Conservation (phyloP, 1,140 invertebrate genomes). For the Calephelis virginiensis region DNA sequence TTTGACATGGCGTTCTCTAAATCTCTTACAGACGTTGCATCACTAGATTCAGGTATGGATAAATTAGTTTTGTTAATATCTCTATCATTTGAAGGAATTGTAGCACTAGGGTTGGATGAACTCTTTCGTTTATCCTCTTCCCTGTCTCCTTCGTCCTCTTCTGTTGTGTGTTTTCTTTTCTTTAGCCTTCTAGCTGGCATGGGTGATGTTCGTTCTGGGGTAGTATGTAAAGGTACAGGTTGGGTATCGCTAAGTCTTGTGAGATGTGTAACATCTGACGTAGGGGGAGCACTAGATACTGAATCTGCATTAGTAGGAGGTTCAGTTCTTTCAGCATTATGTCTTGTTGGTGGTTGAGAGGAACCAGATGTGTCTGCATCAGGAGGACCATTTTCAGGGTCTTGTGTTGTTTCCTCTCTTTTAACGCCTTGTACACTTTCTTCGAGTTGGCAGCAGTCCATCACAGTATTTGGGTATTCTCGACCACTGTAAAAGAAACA, state of each 20-base stretch:
- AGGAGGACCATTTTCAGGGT: conserved; percentile 91
- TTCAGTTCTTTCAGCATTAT: conserved; percentile 60
- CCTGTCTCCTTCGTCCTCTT: conserved; percentile 65
- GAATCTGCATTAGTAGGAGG: conserved; percentile 54
- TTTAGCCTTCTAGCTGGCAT: conserved; percentile 73
- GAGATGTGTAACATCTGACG: conserved; percentile 66
- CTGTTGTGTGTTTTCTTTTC: conserved; percentile 70
- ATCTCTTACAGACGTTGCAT: conserved; percentile 89
- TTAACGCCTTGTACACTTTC: conserved; percentile 88
- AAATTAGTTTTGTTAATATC: conserved; percentile 66
- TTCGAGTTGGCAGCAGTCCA: conserved; percentile 95
- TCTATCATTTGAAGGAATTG: conserved; percentile 61
- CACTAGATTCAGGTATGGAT: conserved; percentile 63
- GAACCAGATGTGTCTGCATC: conserved; percentile 84
- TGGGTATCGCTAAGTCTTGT: conserved; percentile 68
- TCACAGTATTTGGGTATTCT: conserved; percentile 93
- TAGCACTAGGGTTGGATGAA: conserved; percentile 73
- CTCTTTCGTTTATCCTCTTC: conserved; percentile 79
- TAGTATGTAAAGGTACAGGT: conserved; percentile 65
- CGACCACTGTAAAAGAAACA: conserved; percentile 85
- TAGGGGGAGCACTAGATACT: conserved; percentile 57
- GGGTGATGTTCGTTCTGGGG: conserved; percentile 67
- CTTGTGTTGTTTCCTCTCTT: conserved; percentile 87
- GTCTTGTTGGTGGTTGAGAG: conserved; percentile 63
- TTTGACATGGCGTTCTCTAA: conserved; percentile 98